These are phyloP conservation scores for Pipa parva DNA, from an alignment of 2,113 vertebrate species.

Conservation along the genomic window DNA sequence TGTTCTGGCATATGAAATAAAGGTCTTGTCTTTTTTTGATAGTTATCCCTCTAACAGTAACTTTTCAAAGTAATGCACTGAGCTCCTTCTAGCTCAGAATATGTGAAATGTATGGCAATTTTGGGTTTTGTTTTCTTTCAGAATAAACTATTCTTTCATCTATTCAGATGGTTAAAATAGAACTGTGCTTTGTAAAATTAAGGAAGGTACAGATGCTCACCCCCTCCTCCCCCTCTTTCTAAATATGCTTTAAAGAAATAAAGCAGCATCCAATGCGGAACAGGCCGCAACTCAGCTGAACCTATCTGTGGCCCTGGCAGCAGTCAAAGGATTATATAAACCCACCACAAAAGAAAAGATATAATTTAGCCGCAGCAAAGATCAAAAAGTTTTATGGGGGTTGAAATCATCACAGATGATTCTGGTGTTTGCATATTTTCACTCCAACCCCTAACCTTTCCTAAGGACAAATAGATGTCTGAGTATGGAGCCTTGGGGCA, in stretches of 20 bases:
- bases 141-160: neutral
- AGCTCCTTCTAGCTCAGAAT: neutral
- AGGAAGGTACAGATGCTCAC: neutral
- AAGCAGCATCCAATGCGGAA: neutral
- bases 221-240: slow-evolving; percentile 46
- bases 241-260: slow-evolving; percentile 55
- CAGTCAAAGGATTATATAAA: slow-evolving; percentile 18
- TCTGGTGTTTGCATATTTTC: slow-evolving; percentile 66
- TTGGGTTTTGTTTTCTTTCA: neutral
- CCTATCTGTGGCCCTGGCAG: neutral
- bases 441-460: slow-evolving; percentile 71
- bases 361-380: slow-evolving; percentile 57
- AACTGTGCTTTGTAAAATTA: neutral
- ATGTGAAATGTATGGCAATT: neutral
- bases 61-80: slow-evolving; percentile 8
- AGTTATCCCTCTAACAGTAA: slow-evolving; percentile 55
- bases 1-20: neutral
- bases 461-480: slow-evolving; percentile 71
- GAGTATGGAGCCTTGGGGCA: slow-evolving; percentile 60
- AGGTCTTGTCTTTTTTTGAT: slow-evolving; percentile 53
- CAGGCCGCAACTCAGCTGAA: neutral
- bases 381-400: slow-evolving; percentile 53
- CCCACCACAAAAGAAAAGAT: slow-evolving; percentile 27
- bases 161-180: neutral
- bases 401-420: slow-evolving; percentile 60